Evolutionary conservation across 2,113 vertebrate species (phyloP).

Genomic region (Hiodon tergisus): DNA sequence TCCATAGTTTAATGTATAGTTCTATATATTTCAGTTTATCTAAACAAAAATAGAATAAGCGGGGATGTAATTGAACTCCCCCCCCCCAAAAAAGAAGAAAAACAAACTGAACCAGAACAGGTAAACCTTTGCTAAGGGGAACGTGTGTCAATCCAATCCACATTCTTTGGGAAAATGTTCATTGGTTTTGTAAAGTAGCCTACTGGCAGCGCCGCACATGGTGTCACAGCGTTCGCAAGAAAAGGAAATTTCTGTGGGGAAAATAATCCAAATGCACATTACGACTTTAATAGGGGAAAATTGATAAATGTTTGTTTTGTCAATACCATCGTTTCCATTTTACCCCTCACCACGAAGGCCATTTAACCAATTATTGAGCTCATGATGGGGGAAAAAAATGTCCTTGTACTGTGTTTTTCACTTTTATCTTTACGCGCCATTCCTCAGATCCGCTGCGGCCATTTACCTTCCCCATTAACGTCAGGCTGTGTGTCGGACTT

Average conservation of each 20-base stretch:
- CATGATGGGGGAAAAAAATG: conserved; percentile 29
- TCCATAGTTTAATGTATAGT: no score
- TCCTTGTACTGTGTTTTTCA: conserved; percentile 13
- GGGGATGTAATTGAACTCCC: no score
- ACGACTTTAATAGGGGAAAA: neutral
- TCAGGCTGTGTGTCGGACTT: conserved; percentile 38
- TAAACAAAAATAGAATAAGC: no score
- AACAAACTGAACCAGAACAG: no score
- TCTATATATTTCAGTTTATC: no score
- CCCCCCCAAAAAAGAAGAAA: no score
- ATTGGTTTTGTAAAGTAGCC: no score
- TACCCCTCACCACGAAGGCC: conserved; percentile 35
- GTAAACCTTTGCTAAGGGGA: no score
- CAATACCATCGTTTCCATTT: conserved; percentile 31
- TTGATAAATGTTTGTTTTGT: conserved; percentile 33
- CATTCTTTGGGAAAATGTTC: no score
- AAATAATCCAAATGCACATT: neutral
- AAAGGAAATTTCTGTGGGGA: neutral
- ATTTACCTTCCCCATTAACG: conserved; percentile 42
- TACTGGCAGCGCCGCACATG: neutral
- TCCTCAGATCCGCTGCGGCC: conserved; percentile 22
- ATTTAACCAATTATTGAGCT: conserved; percentile 39
- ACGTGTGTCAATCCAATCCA: no score
- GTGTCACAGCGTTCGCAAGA: neutral
- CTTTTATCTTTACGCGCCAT: conserved; percentile 14